These are phyloP conservation scores for Lutjanus erythropterus DNA, from an alignment of 2,113 vertebrate species.

Conservation along the genomic window DNA sequence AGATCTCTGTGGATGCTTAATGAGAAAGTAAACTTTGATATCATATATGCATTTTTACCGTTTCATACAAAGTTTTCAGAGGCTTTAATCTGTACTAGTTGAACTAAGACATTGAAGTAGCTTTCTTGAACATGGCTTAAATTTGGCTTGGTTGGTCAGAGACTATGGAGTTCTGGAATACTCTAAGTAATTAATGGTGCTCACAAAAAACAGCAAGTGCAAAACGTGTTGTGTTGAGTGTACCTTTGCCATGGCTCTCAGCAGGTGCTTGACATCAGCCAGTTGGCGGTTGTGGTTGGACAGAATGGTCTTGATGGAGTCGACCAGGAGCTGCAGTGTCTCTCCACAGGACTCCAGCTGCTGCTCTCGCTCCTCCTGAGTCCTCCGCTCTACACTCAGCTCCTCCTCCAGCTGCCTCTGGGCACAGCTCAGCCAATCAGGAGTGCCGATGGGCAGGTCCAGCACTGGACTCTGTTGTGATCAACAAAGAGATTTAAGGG, in stretches of 20 bases:
- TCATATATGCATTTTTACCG: no score
- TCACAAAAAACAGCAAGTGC: no score
- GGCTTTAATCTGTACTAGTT: no score
- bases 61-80: no score
- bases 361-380: conserved; percentile 94
- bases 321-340: conserved; percentile 94
- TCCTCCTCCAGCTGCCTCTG: conserved; percentile 94
- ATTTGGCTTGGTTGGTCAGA: no score
- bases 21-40: no score
- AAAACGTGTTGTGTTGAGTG: no score
- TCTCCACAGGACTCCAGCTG: conserved; percentile 93
- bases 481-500: background rate
- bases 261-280: conserved; percentile 96
- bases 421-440: conserved; percentile 94
- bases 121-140: no score
- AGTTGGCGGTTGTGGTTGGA: conserved; percentile 96
- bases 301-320: conserved; percentile 95
- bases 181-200: no score
- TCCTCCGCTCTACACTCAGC: conserved; percentile 87
- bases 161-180: no score
- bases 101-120: no score
- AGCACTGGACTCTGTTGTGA: conserved; percentile 87
- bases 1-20: no score
- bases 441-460: conserved; percentile 92
- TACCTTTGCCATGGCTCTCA: conserved; percentile 99